Evolutionary conservation across 2,113 vertebrate species (phyloP), one percentile per base, ranked within the genome.

Genomic region (Murina feae): DNA sequence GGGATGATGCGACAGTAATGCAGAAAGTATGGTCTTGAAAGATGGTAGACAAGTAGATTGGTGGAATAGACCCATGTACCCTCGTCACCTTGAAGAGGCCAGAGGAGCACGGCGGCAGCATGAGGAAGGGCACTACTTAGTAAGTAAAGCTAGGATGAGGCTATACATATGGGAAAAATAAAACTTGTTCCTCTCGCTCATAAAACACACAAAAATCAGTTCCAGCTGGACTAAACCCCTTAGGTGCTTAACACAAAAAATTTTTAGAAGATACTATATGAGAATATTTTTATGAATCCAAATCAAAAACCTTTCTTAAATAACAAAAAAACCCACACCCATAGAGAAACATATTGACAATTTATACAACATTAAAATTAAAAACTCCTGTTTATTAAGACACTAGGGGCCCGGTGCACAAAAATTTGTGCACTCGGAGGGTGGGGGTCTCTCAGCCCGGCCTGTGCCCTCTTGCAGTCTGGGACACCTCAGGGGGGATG

Each of bases 361-460:
- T 92, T 81, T 90, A 47, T 90, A 92, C 65, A 86, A 71, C 71
- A 78, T 39, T 83, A 71, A 96, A 94, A 95, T 97, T 37, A 89
- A 91, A 95, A 96, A 95, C 93, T 92, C 85, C 88, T 96, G 93
- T 78, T 96, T 86, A 86, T 51, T 68, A 86, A 90, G 65, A 93
- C 55, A 94, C 42, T 69, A n/a, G n/a, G n/a, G n/a, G n/a, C n/a
- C n/a, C n/a, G n/a, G n/a, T n/a, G n/a, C n/a, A n/a, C n/a, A n/a
- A n/a, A n/a, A n/a, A n/a, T n/a, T n/a, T n/a, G n/a, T n/a, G n/a
- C n/a, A n/a, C n/a, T n/a, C n/a, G n/a, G n/a, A n/a, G n/a, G n/a
- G n/a, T n/a, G n/a, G n/a, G n/a, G n/a, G n/a, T n/a, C n/a, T n/a
- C n/a, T n/a, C n/a, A n/a, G n/a, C n/a, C n/a, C n/a, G n/a, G n/a